Base-by-base conservation (phyloP, 1,140 invertebrate species). In the Heliconius nattereri region DNA sequence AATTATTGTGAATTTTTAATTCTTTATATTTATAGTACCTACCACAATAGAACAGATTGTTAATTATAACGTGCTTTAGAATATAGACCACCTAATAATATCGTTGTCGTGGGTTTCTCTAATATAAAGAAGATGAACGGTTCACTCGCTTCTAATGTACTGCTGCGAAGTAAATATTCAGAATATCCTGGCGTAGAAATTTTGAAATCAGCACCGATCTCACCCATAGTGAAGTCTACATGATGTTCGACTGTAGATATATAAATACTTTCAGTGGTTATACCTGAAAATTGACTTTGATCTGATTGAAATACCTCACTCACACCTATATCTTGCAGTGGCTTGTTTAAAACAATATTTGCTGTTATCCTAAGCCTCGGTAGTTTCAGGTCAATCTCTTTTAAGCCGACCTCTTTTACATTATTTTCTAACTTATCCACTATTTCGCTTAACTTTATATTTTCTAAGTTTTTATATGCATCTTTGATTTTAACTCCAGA, bases 181-280 rank as follows among this genome's bases (percentile, higher is more conserved):
- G 86, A 85, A 60, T 82, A 85, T 8, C 86, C 85, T 9, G 86
- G 79, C 1, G 96, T 95, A 19, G 95, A 95, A 0, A 97, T 97
- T 8, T 96, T 95, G 8, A 97, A 97, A 35, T 96, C 95, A 20
- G 96, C 97, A 20, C 97, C 97, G 81, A 96, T 94, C 91, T 98
- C 97, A 81, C 97, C 96, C 0, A 98, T 96, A 86, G 97, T 96
- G 83, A 98, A 96, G 85, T 96, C 96, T 20, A 97, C 96, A 83
- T 97, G 96, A 86, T 98, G 97, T 19, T 97, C 85, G 11, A 94
- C 94, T 81, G 85, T 92, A 85, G 85, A 97, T 88, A 95, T 92
- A 89, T 84, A 97, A 73, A 96, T 86, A 60, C 90, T 83, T 73
- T 95, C 88, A 7, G 94, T 86, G 7, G 95, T 89, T 40, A 97